phyloP scores from a whole-genome alignment of 1,140 invertebrate species.

The Babylonia areolata region DNA sequence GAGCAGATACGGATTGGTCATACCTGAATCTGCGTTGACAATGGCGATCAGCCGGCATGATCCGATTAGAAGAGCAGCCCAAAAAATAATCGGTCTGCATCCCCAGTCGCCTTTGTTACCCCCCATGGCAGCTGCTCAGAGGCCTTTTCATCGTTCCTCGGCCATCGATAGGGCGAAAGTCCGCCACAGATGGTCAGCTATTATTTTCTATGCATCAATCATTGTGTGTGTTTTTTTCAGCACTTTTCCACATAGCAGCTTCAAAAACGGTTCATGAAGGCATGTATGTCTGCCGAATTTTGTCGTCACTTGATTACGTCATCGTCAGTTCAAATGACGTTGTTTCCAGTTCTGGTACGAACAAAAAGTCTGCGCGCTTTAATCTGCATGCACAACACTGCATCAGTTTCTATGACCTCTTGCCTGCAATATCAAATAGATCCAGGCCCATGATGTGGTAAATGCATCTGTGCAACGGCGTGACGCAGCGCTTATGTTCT shows the following conservation, averaged over 20 bases:
- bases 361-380: too few species aligned
- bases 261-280: neutral
- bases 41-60: neutral
- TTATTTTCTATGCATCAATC: neutral
- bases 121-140: neutral
- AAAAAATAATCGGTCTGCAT: neutral
- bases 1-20: neutral
- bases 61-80: neutral
- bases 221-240: neutral
- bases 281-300: neutral
- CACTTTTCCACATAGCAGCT: neutral
- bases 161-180: neutral
- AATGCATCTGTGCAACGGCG: too few species aligned
- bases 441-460: too few species aligned
- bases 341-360: neutral
- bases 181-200: neutral
- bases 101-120: neutral
- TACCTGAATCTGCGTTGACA: slow-evolving; percentile 15
- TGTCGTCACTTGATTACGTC: neutral
- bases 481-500: too few species aligned
- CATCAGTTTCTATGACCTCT: too few species aligned
- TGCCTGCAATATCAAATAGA: too few species aligned
- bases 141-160: neutral
- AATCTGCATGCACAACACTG: too few species aligned
- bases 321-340: neutral